Base-by-base conservation (phyloP, 2,797 vertebrate species). In the Podargus strigoides region DNA sequence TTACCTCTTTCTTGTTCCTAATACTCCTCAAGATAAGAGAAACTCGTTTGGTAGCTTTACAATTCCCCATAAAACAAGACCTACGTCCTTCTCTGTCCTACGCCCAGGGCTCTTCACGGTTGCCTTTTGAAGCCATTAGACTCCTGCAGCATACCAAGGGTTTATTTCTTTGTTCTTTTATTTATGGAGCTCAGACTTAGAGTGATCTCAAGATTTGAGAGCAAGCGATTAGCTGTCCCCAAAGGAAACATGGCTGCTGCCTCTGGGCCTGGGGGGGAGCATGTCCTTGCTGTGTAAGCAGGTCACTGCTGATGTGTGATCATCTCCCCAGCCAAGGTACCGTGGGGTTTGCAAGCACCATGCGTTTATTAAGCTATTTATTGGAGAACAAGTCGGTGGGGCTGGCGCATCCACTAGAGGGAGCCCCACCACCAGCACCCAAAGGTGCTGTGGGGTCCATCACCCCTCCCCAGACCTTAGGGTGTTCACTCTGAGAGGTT, bases 301-400 rank as follows among this genome's bases (percentile, higher is more conserved):
- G 87, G 66, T 82, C 67, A 30, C 49, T 47, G 12, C 30, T 3
- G 37, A 21, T 3, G 70, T 5, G 14, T 2, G 50, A 62, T 28
- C 5, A 39, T 8, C 36, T 49, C 85, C 44, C 46, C 56, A 37
- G 0, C 16, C 50, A 12, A 44, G 41, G 46, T 6, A 32, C n/a
- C 2, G 4, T 60, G 26, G 0, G 7, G 20, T 52, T 16, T 24
- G 28, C 21, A 14, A 37, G 22, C 34, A 1, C 42, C 6, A 8
- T 6, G 37, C 9, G 0, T 20, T 24, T 17, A 5, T 3, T 13
- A 27, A 62, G 72, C 28, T 1, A 15, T 41, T 74, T 75, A 9
- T 14, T 12, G 17, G 28, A 52, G 53, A 73, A 62, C 0, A 1
- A 46, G 34, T 6, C 15, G 5, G 23, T 0, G 34, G 15, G 17